phyloP scores from a whole-genome alignment of 2,888 invertebrate genomes.

The Nasonia oneida region DNA sequence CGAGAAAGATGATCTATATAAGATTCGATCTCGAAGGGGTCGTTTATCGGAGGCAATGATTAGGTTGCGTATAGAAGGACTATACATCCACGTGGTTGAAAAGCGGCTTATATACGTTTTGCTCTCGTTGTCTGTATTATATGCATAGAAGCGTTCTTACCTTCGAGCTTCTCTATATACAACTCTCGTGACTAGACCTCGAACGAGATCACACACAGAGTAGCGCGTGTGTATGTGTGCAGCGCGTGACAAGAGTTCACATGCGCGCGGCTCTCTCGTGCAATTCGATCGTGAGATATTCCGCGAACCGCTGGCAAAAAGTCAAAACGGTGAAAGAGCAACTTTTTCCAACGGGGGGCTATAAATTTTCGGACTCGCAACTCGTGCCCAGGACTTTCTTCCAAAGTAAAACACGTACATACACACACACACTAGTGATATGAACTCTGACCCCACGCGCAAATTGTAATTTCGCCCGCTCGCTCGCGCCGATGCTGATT shows the following conservation, averaged over 20 bases:
- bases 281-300: conserved; percentile 52
- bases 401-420: background rate
- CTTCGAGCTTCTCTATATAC: no score
- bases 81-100: background rate
- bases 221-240: background rate
- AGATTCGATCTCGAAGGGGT: background rate
- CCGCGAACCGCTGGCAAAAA: conserved; percentile 30
- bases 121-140: no score
- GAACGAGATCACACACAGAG: background rate
- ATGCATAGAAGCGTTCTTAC: no score
- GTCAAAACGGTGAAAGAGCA: conserved; percentile 49
- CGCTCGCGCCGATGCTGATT: background rate
- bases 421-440: background rate
- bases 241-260: conserved; percentile 54
- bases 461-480: conserved; percentile 3
- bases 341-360: background rate
- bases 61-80: background rate
- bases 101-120: background rate
- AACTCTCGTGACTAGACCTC: background rate
- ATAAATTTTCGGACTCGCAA: conserved; percentile 40
- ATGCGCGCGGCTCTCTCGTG: conserved; percentile 42
- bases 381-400: background rate
- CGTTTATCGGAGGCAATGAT: background rate
- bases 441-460: conserved; percentile 10
- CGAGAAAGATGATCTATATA: no score